Percentiles rank a stretch among this genome's conserved stretches.
These are phyloP conservation scores for Anagyrus pseudococci DNA, from an alignment of 2,888 invertebrate species.

Conservation along the genomic window DNA sequence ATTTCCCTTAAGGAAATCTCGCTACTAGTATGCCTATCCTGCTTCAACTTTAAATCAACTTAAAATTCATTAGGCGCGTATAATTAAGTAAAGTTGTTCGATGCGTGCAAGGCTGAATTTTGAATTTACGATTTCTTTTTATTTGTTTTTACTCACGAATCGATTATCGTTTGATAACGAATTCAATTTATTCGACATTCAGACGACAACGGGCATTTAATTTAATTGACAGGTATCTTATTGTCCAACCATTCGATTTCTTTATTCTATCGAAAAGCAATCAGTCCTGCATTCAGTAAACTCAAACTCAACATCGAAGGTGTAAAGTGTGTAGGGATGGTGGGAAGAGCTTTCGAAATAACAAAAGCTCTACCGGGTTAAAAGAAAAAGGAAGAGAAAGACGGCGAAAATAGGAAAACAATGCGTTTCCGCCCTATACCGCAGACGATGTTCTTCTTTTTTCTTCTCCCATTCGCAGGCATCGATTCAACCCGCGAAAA, in stretches of 20 bases:
- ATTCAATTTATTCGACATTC: too few species aligned
- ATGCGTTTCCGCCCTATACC: not conserved
- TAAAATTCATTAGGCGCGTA: slow-evolving; percentile 27
- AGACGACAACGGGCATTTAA: too few species aligned
- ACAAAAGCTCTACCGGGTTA: slow-evolving; percentile 1
- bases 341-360: not conserved
- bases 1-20: slow-evolving; percentile 22
- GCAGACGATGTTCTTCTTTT: not conserved
- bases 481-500: not conserved
- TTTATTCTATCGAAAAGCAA: not conserved
- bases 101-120: too few species aligned
- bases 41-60: slow-evolving; percentile 13
- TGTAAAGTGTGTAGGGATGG: not conserved
- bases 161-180: too few species aligned
- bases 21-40: not conserved
- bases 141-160: too few species aligned
- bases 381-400: too few species aligned
- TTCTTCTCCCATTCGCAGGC: not conserved
- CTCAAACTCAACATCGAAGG: too few species aligned
- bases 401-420: too few species aligned
- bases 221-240: too few species aligned
- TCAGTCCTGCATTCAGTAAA: too few species aligned
- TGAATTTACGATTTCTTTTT: too few species aligned
- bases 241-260: too few species aligned
- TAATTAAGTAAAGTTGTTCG: slow-evolving; percentile 8